Evolutionary conservation across 2,113 vertebrate genomes (phyloP).

Genomic region (Micronycteris hirsuta): DNA sequence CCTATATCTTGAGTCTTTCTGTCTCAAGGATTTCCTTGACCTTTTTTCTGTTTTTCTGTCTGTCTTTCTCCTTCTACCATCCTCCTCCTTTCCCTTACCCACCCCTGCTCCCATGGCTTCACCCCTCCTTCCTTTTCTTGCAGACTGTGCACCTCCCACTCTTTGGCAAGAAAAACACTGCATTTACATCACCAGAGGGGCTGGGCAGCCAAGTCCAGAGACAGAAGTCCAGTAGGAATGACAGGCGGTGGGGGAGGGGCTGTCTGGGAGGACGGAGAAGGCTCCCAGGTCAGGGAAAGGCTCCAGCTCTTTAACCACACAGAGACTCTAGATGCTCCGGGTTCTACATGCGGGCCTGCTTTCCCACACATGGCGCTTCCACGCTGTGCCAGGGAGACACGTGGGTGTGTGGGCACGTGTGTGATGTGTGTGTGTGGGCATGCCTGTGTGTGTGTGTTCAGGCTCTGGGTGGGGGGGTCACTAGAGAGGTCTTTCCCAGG

Average conservation of each 20-base stretch:
- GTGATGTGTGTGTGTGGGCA: not conserved
- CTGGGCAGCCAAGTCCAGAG: not conserved
- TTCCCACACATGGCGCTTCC: not conserved
- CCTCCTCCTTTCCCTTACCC: rapidly evolving
- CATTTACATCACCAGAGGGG: not conserved
- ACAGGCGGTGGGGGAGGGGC: rapidly evolving
- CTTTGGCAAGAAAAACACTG: not conserved
- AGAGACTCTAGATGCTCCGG: constrained; percentile 8
- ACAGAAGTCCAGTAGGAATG: not conserved
- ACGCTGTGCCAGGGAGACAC: not conserved
- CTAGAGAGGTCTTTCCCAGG: constrained; percentile 32
- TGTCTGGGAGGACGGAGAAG: not conserved
- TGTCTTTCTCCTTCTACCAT: not conserved
- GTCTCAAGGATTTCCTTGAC: not conserved
- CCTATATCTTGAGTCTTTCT: not conserved
- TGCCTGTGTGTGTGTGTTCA: not conserved
- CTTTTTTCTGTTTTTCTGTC: not conserved
- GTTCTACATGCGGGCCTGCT: not conserved
- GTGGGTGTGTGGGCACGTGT: rapidly evolving
- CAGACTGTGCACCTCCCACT: not conserved
- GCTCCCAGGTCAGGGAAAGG: not conserved
- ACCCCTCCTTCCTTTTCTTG: not conserved
- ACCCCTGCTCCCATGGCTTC: not conserved
- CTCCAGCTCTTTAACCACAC: rapidly evolving
- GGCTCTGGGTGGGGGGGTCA: not conserved